A percentile compares a stretch with the other conserved stretches of the same genome.
Conservation (phyloP, 2,888 invertebrate genomes). For the Eupithecia vulgata region DNA sequence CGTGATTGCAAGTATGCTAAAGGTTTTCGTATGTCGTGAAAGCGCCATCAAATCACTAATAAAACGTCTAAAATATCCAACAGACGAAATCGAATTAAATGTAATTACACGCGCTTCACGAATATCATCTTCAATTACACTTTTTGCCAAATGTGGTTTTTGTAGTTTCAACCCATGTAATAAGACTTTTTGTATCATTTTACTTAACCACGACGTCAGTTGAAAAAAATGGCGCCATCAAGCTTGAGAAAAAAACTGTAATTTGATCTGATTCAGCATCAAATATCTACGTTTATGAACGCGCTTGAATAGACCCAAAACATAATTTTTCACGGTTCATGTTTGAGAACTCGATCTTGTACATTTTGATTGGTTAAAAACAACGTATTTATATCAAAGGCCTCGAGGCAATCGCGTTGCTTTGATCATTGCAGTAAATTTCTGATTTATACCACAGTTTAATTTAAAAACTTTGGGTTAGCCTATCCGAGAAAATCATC, state of each 20-base stretch:
- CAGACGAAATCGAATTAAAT: conserved; percentile 34
- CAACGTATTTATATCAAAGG: conserved; percentile 3
- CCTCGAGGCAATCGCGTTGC: background rate
- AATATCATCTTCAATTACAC: conserved; percentile 42
- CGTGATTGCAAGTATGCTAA: background rate
- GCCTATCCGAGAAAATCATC: background rate
- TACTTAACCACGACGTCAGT: conserved; percentile 28
- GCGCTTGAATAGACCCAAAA: conserved; percentile 68
- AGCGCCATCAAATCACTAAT: background rate
- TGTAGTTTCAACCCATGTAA: conserved; percentile 32
- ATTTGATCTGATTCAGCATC: conserved; percentile 64
- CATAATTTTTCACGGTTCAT: conserved; percentile 66
- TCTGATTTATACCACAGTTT: background rate
- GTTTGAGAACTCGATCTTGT: conserved; percentile 55
- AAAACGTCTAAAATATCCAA: background rate
- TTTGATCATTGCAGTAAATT: background rate
- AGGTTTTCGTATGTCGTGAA: background rate
- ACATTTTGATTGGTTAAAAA: conserved; percentile 46
- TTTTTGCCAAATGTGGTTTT: conserved; percentile 43
- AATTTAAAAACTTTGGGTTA: background rate
- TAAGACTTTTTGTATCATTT: conserved; percentile 39
- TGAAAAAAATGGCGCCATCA: conserved; percentile 71
- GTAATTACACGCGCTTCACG: conserved; percentile 42
- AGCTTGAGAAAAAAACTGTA: conserved; percentile 56
- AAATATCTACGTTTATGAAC: conserved; percentile 57